Base-by-base conservation (phyloP, 2,797 vertebrate species). In the Gymnocypris eckloni region DNA sequence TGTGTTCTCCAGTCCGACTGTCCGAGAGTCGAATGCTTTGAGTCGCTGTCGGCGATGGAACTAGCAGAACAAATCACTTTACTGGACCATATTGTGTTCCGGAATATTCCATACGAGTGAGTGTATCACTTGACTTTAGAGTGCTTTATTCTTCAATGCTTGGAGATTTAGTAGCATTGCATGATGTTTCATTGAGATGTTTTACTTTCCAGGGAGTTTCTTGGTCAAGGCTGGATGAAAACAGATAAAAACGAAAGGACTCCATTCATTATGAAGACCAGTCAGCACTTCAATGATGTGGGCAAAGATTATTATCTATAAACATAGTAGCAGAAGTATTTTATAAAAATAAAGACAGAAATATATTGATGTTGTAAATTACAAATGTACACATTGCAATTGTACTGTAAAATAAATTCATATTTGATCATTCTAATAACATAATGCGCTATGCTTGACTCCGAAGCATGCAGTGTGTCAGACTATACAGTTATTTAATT, bases 141-240 rank as follows among this genome's bases (percentile, higher is more conserved):
- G 48, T 33, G 70, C 45, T 48, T 15, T 15, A 39, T 15, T 39
- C 33, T 39, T 9, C 2, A 4, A 59, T 39, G 22, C 6, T 59
- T 59, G 75, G 1, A 5, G 33, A 56, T 15, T 22, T 76, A 37
- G 28, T 22, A 7, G 9, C 13, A 66, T 7, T 28, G 66, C 66
- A 39, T 45, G 5, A 76, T 11, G 28, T 81, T 52, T 81, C 22
- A 52, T 52, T 4, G 48, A 20, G 22, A 52, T 79, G 33, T 64
- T 59, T 25, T 20, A 22, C 41, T 83, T n/a, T 0, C 75, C 91
- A 99, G 98, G 92, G 98, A 99, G 94, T 99, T 99, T 92, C 96
- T 99, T 76, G 98, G 98, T 86, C 98, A 99, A 90, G 97, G 98
- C 22, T 99, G 98, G 98, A 99, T 99, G 98, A 99, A 99, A 93